Base-by-base conservation (phyloP, 1,140 invertebrate genomes). In the Aphis gossypii region DNA sequence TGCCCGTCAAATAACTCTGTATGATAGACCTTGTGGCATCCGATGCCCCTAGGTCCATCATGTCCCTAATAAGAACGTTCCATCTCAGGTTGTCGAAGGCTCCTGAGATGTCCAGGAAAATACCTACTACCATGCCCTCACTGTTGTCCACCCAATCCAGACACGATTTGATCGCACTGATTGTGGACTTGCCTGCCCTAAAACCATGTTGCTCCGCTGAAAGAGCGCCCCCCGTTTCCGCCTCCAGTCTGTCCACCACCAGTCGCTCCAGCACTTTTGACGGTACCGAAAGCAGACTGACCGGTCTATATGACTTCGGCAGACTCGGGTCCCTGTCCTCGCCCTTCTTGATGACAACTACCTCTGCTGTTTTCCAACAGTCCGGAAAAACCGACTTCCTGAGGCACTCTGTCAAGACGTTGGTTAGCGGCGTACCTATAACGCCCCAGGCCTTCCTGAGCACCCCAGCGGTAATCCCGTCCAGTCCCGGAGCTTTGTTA, bases 191-290 rank as follows among this genome's bases (percentile, higher is more conserved):
- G 3, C 89, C 35, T 18, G 30, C 14, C 23, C 25, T 68, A 18
- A 90, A 90, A 18, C 89, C 89, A 7, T 90, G 89, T 30, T 90
- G 89, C 21, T 68, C 56, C 0, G 18, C 38, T 3, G 89, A 90
- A 38, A 90, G 60, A 14, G 23, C 7, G 0, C 2, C 35, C n/a
- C 21, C 25, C 9, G 56, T 68, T 30, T 90, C 89, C 0, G 30
- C 54, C 7, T 68, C 35, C 0, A 90, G 41, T 1, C 89, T 90
- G 25, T 44, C 25, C 23, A 68, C 89, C 7, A 90, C 25, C 23
- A 90, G 38, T 7, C 54, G 60, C 23, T 90, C 89, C 23, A 90
- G 25, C 14, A 90, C 89, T n/a, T 90, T 90, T 18, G 89, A 90
- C 2, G 54, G 54, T 18, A 21, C 89, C 35, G 54, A 46, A 2